Evolutionary conservation across 2,113 vertebrate genomes (phyloP).

Genomic region (Poeciliopsis turrubarensis): DNA sequence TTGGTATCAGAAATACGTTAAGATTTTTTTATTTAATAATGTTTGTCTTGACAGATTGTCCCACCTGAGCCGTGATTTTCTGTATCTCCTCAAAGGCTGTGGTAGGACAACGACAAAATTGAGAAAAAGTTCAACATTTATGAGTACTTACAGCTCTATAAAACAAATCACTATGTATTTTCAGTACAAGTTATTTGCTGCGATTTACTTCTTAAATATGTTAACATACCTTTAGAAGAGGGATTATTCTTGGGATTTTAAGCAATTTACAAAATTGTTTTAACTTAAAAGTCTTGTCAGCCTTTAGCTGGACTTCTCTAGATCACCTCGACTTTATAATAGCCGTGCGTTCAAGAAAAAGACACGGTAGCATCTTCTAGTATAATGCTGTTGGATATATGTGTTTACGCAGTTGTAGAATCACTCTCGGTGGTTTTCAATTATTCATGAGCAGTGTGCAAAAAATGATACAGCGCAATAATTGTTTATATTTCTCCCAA

Average conservation of each 20-base stretch:
- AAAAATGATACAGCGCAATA: constrained; percentile 46
- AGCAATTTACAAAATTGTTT: neutral
- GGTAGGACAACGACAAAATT: neutral
- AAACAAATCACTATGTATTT: neutral
- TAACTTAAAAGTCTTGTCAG: too few relatives aligned
- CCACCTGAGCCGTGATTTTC: neutral
- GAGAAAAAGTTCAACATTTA: neutral
- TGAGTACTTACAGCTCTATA: neutral
- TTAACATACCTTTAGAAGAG: too few relatives aligned
- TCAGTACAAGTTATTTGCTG: neutral
- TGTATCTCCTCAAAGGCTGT: neutral
- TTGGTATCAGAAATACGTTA: too few relatives aligned
- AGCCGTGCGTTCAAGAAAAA: neutral
- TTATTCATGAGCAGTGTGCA: constrained; percentile 70
- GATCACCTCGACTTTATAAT: neutral
- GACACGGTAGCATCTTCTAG: constrained; percentile 5
- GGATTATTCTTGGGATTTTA: neutral
- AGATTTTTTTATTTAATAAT: too few relatives aligned
- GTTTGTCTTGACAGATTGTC: too few relatives aligned
- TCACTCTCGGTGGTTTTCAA: constrained; percentile 49
- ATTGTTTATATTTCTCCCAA: constrained; percentile 58
- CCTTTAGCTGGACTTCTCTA: neutral
- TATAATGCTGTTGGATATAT: constrained; percentile 3
- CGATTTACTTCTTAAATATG: too few relatives aligned
- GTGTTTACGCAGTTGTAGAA: constrained; percentile 20